Conservation (phyloP, 2,113 vertebrate species). For the Cyprichromis sp. region DNA sequence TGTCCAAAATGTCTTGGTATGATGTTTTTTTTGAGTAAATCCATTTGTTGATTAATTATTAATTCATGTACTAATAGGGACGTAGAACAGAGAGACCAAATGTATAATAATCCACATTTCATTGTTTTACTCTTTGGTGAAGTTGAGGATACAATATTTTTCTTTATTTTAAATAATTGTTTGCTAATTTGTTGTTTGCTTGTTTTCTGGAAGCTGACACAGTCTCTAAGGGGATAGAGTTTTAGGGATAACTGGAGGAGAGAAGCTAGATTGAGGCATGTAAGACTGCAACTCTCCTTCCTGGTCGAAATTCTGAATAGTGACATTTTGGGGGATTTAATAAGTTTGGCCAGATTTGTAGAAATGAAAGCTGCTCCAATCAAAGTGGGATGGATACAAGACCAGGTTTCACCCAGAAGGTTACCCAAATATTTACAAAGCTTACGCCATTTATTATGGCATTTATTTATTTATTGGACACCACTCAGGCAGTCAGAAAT, state of each 20-base stretch:
- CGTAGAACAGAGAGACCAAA: neutral
- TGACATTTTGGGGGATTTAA: neutral
- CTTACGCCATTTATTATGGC: neutral
- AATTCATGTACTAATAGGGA: neutral
- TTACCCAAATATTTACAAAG: neutral
- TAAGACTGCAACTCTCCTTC: neutral
- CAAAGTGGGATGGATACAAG: neutral
- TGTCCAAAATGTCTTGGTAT: neutral
- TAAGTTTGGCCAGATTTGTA: neutral
- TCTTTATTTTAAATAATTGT: neutral
- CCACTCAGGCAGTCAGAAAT: neutral
- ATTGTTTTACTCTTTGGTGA: neutral
- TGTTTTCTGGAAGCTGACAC: neutral
- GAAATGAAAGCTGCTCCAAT: neutral
- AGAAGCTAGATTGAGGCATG: neutral
- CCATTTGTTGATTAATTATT: neutral
- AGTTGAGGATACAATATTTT: neutral
- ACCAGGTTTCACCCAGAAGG: neutral
- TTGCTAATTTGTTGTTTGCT: neutral
- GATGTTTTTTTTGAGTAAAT: neutral
- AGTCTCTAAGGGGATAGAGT: neutral
- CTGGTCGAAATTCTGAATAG: neutral
- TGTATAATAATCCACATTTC: neutral
- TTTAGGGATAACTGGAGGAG: neutral
- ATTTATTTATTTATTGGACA: neutral